A percentile compares a stretch with the other conserved stretches of the same genome.
These are phyloP conservation scores for Thamnophis elegans DNA, from an alignment of 2,797 vertebrate genomes.

Conservation along the genomic window DNA sequence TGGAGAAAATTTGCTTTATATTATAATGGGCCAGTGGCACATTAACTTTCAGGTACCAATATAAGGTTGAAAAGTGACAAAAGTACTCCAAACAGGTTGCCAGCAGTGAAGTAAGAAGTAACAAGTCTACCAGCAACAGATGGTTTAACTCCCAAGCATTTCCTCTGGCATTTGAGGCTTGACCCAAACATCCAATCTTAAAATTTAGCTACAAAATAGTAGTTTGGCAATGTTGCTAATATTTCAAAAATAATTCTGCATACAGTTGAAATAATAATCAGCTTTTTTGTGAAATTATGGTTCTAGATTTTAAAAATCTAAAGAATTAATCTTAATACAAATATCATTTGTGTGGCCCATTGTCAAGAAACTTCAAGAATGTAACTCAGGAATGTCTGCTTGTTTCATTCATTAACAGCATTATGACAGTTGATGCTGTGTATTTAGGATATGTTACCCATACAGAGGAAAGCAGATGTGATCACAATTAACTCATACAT, in stretches of 20 bases:
- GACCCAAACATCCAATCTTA: slow-evolving; percentile 48
- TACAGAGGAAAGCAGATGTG: neutral
- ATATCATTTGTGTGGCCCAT: neutral
- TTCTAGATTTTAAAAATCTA: neutral
- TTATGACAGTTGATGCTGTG: neutral
- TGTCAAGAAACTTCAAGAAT: neutral
- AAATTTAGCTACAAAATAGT: slow-evolving; percentile 55
- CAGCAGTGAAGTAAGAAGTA: slow-evolving; percentile 48
- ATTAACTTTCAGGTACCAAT: slow-evolving; percentile 51
- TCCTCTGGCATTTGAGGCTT: slow-evolving; percentile 56
- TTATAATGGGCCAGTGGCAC: neutral
- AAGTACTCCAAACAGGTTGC: slow-evolving; percentile 46
- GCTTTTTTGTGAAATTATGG: slow-evolving; percentile 4
- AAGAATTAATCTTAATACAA: slow-evolving; percentile 4
- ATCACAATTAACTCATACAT: neutral
- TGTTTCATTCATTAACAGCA: neutral
- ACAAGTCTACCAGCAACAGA: slow-evolving; percentile 53
- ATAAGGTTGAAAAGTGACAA: slow-evolving; percentile 2
- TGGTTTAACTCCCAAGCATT: slow-evolving; percentile 49
- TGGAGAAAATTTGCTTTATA: slow-evolving; percentile 19
- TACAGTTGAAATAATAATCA: slow-evolving; percentile 10
- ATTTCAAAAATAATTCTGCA: slow-evolving; percentile 38
- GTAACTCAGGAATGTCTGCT: neutral
- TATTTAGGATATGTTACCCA: neutral
- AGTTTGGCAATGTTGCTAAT: slow-evolving; percentile 50